Percentiles rank a stretch among this genome's conserved stretches.
Conservation (phyloP, 2,797 vertebrate genomes). For the Macropus fuliginosus region DNA sequence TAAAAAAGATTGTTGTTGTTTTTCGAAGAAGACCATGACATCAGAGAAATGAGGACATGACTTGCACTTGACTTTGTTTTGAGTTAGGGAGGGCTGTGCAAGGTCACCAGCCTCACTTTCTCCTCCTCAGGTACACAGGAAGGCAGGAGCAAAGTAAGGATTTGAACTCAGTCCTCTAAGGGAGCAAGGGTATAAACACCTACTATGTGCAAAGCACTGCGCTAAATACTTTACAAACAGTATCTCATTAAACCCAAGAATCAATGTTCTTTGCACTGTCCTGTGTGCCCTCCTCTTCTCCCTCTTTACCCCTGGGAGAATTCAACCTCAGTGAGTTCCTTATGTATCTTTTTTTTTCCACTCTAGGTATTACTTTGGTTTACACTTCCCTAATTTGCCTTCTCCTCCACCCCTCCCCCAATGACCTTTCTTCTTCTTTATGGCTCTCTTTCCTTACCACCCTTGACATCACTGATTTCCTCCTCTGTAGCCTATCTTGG, state of each 20-base stretch:
- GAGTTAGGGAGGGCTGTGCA: too few relatives aligned
- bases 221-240: not conserved
- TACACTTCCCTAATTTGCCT: not conserved
- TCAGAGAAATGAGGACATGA: too few relatives aligned
- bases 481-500: not conserved
- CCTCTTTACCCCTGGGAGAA: not conserved
- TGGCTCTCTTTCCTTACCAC: not conserved
- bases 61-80: too few relatives aligned
- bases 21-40: too few relatives aligned
- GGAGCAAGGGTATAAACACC: not conserved
- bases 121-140: not conserved
- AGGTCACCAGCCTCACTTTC: too few relatives aligned
- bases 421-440: not conserved
- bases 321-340: not conserved
- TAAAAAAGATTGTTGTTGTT: not conserved
- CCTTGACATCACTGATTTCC: not conserved
- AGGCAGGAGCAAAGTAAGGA: not conserved
- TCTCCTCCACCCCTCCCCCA: not conserved
- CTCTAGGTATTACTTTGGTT: not conserved
- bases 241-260: not conserved
- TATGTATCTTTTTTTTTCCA: not conserved
- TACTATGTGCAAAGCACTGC: not conserved
- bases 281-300: not conserved
- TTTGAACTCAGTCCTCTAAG: not conserved
- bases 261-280: not conserved